These are phyloP conservation scores for Stylophora pistillata DNA, from an alignment of 64 coral and sea anemone species.

Conservation along the genomic window DNA sequence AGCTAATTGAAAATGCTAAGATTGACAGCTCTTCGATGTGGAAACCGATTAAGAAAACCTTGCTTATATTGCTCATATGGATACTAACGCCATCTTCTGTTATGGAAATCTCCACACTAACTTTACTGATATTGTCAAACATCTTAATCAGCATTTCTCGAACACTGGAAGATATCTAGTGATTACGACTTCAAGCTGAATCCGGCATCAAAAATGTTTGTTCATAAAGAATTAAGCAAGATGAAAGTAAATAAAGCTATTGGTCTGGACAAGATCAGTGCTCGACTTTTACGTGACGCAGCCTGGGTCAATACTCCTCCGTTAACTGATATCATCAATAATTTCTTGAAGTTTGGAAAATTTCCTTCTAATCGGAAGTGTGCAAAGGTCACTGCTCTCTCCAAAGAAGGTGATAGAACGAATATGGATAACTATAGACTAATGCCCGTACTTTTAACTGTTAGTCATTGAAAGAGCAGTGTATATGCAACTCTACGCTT, in stretches of 20 bases:
- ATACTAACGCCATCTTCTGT: slow-evolving; percentile 18
- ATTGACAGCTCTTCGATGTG: slow-evolving; percentile 21
- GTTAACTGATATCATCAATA: slow-evolving; percentile 44
- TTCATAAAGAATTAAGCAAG: slow-evolving; percentile 31
- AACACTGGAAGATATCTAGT: slow-evolving; percentile 22
- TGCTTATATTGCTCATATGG: neutral
- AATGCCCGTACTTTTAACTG: slow-evolving; percentile 13
- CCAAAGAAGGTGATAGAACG: slow-evolving; percentile 2
- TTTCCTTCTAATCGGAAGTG: slow-evolving; percentile 54
- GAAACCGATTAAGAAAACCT: slow-evolving; percentile 26
- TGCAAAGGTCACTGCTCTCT: slow-evolving; percentile 55
- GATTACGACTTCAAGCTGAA: slow-evolving; percentile 16
- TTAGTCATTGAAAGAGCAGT: slow-evolving; percentile 28
- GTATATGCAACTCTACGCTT: neutral
- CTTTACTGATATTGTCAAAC: slow-evolving; percentile 34
- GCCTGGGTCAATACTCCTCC: slow-evolving; percentile 12
- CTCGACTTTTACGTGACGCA: slow-evolving; percentile 41
- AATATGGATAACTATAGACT: slow-evolving; percentile 12
- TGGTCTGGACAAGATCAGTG: slow-evolving; percentile 63
- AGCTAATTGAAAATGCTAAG: slow-evolving; percentile 31
- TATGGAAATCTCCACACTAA: slow-evolving; percentile 19
- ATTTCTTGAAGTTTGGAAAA: slow-evolving; percentile 32
- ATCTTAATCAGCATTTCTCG: slow-evolving; percentile 48
- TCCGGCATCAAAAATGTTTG: slow-evolving; percentile 48
- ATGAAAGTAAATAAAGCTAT: slow-evolving; percentile 69